A percentile compares a stretch with the other conserved stretches of the same genome.
These are phyloP conservation scores for Troglohyphantes excavatus DNA, from an alignment of 2,888 invertebrate genomes.

Conservation along the genomic window DNA sequence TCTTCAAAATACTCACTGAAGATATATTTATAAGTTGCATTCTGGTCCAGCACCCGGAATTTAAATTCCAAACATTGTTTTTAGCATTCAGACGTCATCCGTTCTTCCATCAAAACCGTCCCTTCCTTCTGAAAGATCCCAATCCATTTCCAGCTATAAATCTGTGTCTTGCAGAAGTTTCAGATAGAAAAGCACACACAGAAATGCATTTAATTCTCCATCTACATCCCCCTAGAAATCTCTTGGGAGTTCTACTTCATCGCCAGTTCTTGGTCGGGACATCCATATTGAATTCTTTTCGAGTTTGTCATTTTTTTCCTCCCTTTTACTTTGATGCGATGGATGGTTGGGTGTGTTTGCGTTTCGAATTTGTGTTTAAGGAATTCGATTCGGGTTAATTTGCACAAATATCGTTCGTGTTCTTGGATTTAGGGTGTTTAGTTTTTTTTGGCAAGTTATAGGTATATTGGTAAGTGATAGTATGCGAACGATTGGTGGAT, in stretches of 20 bases:
- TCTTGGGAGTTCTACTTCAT: conserved; percentile 7
- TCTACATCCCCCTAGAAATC: neutral
- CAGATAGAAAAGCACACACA: neutral
- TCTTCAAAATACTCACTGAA: no score
- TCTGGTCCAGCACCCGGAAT: neutral
- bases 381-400: neutral
- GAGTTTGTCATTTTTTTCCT: conserved; percentile 25
- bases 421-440: no score
- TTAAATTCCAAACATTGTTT: neutral
- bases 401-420: no score
- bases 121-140: neutral
- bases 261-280: neutral
- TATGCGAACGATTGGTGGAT: no score
- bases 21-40: no score
- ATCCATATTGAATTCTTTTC: conserved; percentile 1
- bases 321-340: neutral
- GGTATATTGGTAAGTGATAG: no score
- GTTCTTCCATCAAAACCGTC: neutral
- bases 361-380: neutral
- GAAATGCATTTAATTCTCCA: conserved; percentile 11
- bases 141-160: neutral
- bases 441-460: no score
- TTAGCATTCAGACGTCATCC: neutral
- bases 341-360: neutral
- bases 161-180: neutral